Evolutionary conservation across 2,797 vertebrate species (phyloP).

Genomic region (Myotis planiceps): DNA sequence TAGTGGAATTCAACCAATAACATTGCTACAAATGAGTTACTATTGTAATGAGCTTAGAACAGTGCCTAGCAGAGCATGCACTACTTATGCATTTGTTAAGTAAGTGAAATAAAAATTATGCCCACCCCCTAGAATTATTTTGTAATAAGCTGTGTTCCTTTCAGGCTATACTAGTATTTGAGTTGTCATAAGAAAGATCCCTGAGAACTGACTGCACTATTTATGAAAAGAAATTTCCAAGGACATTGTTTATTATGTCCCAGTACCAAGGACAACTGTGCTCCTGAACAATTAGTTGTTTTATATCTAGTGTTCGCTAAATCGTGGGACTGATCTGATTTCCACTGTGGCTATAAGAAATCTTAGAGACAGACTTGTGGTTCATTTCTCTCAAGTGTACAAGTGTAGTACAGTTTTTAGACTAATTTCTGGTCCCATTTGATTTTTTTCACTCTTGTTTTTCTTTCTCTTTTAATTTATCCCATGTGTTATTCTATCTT

Average conservation of each 20-base stretch:
- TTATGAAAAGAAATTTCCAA: neutral
- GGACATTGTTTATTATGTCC: constrained; percentile 2
- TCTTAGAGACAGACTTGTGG: neutral
- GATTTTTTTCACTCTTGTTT: neutral
- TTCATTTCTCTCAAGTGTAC: neutral
- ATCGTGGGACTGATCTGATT: neutral
- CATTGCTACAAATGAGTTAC: neutral
- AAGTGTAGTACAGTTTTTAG: neutral
- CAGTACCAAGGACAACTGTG: neutral
- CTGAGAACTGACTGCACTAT: neutral
- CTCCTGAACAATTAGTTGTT: neutral
- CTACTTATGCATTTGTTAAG: neutral
- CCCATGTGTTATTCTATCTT: neutral
- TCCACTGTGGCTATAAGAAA: neutral
- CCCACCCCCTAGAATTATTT: neutral
- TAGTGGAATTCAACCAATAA: neutral
- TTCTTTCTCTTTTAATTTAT: neutral
- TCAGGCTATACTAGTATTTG: neutral
- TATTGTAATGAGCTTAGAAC: neutral
- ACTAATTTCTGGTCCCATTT: neutral
- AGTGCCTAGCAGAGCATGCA: neutral
- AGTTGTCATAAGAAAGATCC: neutral
- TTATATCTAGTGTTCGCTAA: neutral
- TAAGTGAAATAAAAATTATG: neutral
- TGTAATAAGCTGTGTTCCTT: neutral